These are phyloP conservation scores for Harpagifer antarcticus DNA, from an alignment of 2,797 vertebrate genomes.

Conservation along the genomic window DNA sequence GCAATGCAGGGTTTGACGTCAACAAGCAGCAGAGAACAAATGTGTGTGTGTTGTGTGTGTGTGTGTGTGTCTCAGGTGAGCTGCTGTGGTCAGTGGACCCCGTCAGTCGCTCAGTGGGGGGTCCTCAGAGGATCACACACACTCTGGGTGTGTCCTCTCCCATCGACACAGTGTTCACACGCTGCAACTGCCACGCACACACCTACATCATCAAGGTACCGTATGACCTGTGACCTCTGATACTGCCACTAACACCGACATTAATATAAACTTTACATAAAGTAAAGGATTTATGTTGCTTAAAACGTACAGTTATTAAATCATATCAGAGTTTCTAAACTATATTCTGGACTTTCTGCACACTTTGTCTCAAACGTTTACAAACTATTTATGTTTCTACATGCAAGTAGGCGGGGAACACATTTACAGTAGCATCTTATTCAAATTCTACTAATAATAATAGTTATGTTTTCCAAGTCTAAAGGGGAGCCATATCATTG, in stretches of 20 bases:
- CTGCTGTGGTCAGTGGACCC: conserved; percentile 90
- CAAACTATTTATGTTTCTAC: too few species aligned
- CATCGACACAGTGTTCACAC: conserved; percentile 91
- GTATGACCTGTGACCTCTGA: not conserved
- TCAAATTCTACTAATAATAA: too few species aligned
- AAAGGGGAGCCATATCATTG: too few species aligned
- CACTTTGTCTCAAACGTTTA: too few species aligned
- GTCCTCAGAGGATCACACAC: conserved; percentile 84
- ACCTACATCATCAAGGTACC: conserved; percentile 93
- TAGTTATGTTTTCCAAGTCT: too few species aligned
- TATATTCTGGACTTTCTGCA: too few species aligned
- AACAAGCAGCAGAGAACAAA: too few species aligned
- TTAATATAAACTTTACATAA: not conserved
- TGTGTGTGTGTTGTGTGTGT: not conserved
- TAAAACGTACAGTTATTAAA: too few species aligned
- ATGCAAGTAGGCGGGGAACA: not conserved
- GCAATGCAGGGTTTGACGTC: too few species aligned
- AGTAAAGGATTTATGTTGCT: too few species aligned
- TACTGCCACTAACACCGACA: not conserved
- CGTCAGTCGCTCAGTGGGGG: conserved; percentile 69
- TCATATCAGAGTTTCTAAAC: too few species aligned
- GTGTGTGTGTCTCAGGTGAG: conserved; percentile 80
- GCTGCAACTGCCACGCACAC: conserved; percentile 90
- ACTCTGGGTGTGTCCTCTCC: conserved; percentile 90
- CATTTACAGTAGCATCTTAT: not conserved